phyloP scores from a whole-genome alignment of 2,888 invertebrate species.

The Andrena camellia region DNA sequence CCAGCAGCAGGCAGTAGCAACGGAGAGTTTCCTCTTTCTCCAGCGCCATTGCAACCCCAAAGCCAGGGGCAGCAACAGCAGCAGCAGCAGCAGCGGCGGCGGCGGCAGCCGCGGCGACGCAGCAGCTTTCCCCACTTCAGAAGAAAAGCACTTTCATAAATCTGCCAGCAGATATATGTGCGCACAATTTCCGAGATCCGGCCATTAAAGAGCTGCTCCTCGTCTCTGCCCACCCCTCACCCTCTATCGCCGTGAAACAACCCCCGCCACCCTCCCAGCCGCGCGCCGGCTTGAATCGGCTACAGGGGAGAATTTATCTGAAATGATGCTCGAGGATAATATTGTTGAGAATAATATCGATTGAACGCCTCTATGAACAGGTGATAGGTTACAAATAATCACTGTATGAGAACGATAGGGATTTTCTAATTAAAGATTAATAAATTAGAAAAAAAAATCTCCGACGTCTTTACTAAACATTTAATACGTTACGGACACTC shows the following conservation, averaged over 20 bases:
- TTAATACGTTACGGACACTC: too few species aligned
- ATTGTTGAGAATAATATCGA: not conserved
- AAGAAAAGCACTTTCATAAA: constrained; percentile 94
- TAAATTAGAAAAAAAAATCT: too few species aligned
- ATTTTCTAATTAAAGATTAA: not conserved
- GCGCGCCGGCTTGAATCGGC: constrained; percentile 70
- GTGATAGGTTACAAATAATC: too few species aligned
- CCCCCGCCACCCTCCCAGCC: constrained; percentile 70
- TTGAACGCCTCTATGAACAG: not conserved
- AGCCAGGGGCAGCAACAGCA: constrained; percentile 64
- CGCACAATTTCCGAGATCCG: constrained; percentile 96
- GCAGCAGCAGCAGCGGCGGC: constrained; percentile 73
- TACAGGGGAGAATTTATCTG: constrained; percentile 38
- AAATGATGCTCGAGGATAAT: constrained; percentile 18
- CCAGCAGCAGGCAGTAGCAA: constrained; percentile 49
- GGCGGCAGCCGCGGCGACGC: constrained; percentile 72
- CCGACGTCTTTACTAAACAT: too few species aligned
- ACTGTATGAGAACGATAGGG: too few species aligned
- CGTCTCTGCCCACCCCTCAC: constrained; percentile 73
- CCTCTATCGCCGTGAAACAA: constrained; percentile 64
- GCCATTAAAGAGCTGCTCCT: constrained; percentile 91
- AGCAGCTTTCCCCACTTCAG: constrained; percentile 85
- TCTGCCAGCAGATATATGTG: constrained; percentile 95
- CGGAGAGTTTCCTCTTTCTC: constrained; percentile 68
- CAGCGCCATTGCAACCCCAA: constrained; percentile 65